Conservation (phyloP, 2,888 invertebrate species). For the Junonia oenone region DNA sequence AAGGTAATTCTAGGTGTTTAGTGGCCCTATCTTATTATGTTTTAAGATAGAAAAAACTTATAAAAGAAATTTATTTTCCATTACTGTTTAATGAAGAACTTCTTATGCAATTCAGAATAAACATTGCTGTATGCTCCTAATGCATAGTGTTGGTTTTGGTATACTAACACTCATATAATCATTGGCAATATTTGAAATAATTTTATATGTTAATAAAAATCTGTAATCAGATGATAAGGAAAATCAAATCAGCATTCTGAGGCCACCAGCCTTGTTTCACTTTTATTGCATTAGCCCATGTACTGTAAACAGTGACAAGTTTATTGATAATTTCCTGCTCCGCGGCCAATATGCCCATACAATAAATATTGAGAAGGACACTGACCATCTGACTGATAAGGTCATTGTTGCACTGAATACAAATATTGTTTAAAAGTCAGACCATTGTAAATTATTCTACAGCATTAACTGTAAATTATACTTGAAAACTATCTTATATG, state of each 20-base stretch:
- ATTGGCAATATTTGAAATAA: neutral
- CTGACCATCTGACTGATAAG: constrained; percentile 16
- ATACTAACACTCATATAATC: neutral
- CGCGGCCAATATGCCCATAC: constrained; percentile 60
- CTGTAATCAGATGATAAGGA: neutral
- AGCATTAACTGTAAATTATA: too few species aligned
- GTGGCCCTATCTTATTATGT: too few species aligned
- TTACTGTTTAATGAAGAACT: too few species aligned
- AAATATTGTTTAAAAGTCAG: neutral
- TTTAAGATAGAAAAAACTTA: too few species aligned
- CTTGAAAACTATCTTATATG: too few species aligned
- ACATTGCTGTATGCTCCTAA: too few species aligned
- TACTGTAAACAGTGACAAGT: constrained; percentile 51
- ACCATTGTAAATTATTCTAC: too few species aligned
- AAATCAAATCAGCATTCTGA: constrained; percentile 16
- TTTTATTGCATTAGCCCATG: constrained; percentile 37
- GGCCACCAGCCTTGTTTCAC: constrained; percentile 36
- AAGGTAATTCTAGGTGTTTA: too few species aligned
- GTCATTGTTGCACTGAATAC: neutral
- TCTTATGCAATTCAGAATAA: too few species aligned
- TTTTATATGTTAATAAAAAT: neutral
- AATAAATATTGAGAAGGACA: constrained; percentile 53
- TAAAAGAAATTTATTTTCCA: too few species aligned
- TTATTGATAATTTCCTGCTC: constrained; percentile 71
- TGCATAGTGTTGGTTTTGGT: neutral